Conservation (phyloP, 1,140 invertebrate species). For the Caerostris extrusa region DNA sequence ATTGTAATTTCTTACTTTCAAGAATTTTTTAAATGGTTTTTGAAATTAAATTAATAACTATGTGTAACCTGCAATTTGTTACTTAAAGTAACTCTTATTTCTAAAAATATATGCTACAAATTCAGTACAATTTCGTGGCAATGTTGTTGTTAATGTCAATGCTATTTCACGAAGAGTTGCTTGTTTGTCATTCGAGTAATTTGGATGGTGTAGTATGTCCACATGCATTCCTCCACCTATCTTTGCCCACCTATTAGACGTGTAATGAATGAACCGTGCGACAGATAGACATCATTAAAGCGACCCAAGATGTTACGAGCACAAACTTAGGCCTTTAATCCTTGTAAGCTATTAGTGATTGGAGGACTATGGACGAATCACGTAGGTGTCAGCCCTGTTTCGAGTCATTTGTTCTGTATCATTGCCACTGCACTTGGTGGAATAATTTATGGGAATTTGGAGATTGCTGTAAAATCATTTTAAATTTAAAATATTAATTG, state of each 20-base stretch:
- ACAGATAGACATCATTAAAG: slow-evolving; percentile 29
- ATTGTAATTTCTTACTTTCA: too few relatives aligned
- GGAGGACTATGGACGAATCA: slow-evolving; percentile 16
- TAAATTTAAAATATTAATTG: too few relatives aligned
- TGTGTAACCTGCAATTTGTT: too few relatives aligned
- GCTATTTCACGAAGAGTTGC: neutral
- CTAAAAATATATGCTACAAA: too few relatives aligned
- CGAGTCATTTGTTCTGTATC: neutral
- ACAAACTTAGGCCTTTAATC: neutral
- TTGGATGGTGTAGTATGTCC: neutral
- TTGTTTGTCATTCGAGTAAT: neutral
- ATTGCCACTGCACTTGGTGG: neutral
- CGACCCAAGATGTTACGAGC: slow-evolving; percentile 14
- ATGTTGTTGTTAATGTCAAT: neutral
- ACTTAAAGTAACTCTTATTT: too few relatives aligned
- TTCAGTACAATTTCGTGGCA: too few relatives aligned
- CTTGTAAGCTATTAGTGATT: slow-evolving; percentile 32
- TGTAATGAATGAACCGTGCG: slow-evolving; percentile 5
- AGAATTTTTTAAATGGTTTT: too few relatives aligned
- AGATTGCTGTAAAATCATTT: too few relatives aligned
- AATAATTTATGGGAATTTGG: neutral
- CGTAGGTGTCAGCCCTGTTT: slow-evolving; percentile 5
- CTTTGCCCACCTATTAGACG: slow-evolving; percentile 29
- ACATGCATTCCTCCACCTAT: neutral
- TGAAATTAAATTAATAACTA: too few relatives aligned